Conservation (phyloP, 23 tunicate species). For the Botrylloides violaceus region DNA sequence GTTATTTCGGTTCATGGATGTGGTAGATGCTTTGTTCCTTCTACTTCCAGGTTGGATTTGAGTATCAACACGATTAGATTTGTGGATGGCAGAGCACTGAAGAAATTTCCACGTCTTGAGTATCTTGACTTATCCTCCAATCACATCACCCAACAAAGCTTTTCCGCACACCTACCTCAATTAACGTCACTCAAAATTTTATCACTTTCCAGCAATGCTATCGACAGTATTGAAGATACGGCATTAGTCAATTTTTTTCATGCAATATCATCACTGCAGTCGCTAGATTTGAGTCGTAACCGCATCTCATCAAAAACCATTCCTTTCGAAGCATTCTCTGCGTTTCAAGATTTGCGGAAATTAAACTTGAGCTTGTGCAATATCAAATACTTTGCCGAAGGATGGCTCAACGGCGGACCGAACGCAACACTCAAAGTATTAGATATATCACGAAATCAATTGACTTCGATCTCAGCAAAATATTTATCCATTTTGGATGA, state of each 20-base stretch:
- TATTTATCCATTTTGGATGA: slow-evolving; percentile 25
- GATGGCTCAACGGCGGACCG: slow-evolving; percentile 79
- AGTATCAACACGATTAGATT: slow-evolving; percentile 37
- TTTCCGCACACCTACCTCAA: background rate
- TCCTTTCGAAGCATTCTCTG: background rate
- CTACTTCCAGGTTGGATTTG: slow-evolving; percentile 41
- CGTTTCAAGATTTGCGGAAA: slow-evolving; percentile 1
- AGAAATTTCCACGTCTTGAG: slow-evolving; percentile 13
- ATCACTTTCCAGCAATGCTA: slow-evolving; percentile 13
- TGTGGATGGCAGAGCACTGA: slow-evolving; percentile 24
- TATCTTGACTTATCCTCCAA: slow-evolving; percentile 49
- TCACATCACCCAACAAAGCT: background rate
- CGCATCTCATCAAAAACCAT: background rate
- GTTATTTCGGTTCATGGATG: no score
- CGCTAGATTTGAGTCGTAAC: slow-evolving; percentile 11
- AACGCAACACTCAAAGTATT: slow-evolving; percentile 24
- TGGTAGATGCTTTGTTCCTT: no score
- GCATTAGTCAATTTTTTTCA: background rate
- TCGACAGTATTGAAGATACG: background rate
- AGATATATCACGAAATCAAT: slow-evolving; percentile 46
- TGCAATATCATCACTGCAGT: background rate
- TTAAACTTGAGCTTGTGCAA: slow-evolving; percentile 52
- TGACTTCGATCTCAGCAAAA: slow-evolving; percentile 3
- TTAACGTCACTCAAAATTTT: background rate
- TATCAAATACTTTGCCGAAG: slow-evolving; percentile 27